A percentile compares a stretch with the other conserved stretches of the same genome.
phyloP scores from a whole-genome alignment of 2,797 vertebrate genomes.

The Acipenser oxyrinchus region DNA sequence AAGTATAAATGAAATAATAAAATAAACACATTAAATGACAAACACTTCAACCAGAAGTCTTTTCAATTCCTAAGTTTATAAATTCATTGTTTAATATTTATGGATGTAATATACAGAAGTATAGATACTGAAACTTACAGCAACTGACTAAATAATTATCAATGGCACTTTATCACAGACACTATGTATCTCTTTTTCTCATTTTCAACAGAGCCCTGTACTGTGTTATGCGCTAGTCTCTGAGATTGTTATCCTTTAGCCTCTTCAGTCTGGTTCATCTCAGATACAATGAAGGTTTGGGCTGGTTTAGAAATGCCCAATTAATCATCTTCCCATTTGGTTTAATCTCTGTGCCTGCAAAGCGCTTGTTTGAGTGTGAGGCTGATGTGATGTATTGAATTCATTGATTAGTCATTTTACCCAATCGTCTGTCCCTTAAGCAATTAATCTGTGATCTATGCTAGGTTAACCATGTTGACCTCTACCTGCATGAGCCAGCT shows the following conservation, averaged over 20 bases:
- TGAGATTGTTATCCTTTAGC: slow-evolving; percentile 36
- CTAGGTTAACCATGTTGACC: slow-evolving; percentile 43
- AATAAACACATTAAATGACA: too few relatives aligned
- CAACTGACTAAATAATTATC: too few relatives aligned
- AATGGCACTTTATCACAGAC: too few relatives aligned
- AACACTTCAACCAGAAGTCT: too few relatives aligned
- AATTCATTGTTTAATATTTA: too few relatives aligned
- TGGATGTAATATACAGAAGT: too few relatives aligned
- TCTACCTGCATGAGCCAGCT: slow-evolving; percentile 14
- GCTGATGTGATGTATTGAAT: slow-evolving; percentile 59
- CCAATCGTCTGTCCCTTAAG: slow-evolving; percentile 68
- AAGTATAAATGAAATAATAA: too few relatives aligned
- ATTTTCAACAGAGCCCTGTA: too few relatives aligned
- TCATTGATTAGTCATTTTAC: slow-evolving; percentile 71
- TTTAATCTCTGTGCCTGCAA: slow-evolving; percentile 25
- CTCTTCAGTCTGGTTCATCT: slow-evolving; percentile 35
- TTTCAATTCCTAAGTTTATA: too few relatives aligned
- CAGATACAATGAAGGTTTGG: slow-evolving; percentile 40
- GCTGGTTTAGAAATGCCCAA: slow-evolving; percentile 40
- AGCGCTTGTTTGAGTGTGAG: slow-evolving; percentile 63
- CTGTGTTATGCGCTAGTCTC: not conserved
- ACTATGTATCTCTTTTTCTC: too few relatives aligned
- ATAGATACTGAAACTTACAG: too few relatives aligned
- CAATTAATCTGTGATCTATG: slow-evolving; percentile 58
- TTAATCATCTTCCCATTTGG: slow-evolving; percentile 39